A percentile compares a stretch with the other conserved stretches of the same genome.
phyloP scores from a whole-genome alignment of 1,140 invertebrate species.

The silkworm (Bombyx mori) region DNA sequence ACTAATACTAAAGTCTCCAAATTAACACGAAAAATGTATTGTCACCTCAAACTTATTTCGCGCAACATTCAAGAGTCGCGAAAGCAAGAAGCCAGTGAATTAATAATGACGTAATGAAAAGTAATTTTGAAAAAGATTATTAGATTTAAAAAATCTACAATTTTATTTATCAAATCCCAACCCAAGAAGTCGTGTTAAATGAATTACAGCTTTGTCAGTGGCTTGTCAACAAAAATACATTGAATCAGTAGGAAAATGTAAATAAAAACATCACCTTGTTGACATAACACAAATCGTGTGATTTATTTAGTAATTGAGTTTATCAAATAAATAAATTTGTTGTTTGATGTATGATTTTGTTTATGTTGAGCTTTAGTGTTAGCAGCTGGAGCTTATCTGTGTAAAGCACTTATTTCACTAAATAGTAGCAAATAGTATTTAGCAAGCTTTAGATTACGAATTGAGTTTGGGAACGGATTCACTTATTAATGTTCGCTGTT shows the following conservation, averaged over 20 bases:
- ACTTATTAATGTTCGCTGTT: too few species aligned
- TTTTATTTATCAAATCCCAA: constrained; percentile 19
- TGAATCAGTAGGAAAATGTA: background rate
- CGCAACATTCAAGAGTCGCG: constrained; percentile 23
- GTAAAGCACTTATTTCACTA: too few species aligned
- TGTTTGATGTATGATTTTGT: too few species aligned
- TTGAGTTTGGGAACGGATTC: too few species aligned
- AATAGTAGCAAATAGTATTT: too few species aligned
- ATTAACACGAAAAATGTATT: background rate
- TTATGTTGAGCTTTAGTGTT: too few species aligned
- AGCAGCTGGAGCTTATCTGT: too few species aligned
- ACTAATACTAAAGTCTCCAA: background rate
- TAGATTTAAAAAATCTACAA: constrained; percentile 24
- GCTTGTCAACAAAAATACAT: constrained; percentile 7
- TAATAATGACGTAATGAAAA: constrained; percentile 35
- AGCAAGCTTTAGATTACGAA: too few species aligned
- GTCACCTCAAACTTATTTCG: constrained; percentile 23
- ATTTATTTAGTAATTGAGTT: too few species aligned
- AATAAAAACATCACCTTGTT: background rate
- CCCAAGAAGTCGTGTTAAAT: constrained; percentile 1
- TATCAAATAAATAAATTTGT: too few species aligned
- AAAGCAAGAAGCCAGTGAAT: constrained; percentile 42
- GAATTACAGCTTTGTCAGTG: constrained; percentile 1
- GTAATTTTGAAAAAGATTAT: constrained; percentile 13
- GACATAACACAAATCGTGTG: too few species aligned